Base-by-base conservation (phyloP, 2,797 vertebrate genomes). In the Microctenopoma stevenorrisi region DNA sequence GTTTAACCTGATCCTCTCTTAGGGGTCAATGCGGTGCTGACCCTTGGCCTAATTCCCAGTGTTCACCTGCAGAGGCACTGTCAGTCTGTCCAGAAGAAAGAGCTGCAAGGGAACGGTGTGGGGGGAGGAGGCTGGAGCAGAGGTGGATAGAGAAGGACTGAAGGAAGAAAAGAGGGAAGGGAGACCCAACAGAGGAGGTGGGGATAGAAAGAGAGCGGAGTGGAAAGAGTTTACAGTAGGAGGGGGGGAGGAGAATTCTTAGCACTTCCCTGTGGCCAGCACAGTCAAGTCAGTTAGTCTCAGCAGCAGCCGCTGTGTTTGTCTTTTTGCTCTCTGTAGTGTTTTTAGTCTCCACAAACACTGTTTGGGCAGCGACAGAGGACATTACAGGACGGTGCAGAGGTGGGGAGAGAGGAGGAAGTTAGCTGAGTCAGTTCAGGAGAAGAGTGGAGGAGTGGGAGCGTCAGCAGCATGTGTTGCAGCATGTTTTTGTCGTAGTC, bases 391-490 rank as follows among this genome's bases (percentile, higher is more conserved):
- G 71, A 26, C 70, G 43, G 63, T 54, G 66, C 44, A 66, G 47
- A 61, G 71, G 59, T 66, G 73, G 9, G 33, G 33, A 35, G 64
- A 68, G 71, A 66, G 69, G 81, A 74, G 81, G 80, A 83, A 82
- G 88, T 71, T 42, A 82, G 87, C 90, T 91, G 88, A 91, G 83
- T 89, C 84, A 89, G 90, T 88, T 26, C 69, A 74, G 72, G 88
- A 76, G 67, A 79, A 68, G 87, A 78, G 22, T 22, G 22, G 66
- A 75, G 67, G 75, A 83, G 76, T 46, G 62, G 59, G 79, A 89
- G 74, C 69, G 78, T 88, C 83, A 81, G 88, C 89, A 88, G 91
- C 91, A 93, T 92, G 93, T 92, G 92, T 88, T 88, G 86, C 89
- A 83, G 91, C 86, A 84, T 89, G 92, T 89, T 87, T 81, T 83